These are phyloP conservation scores for Aurelia aurita complex sp. Pacific DNA, from an alignment of 30 jellyfish, hydroid and myxozoan genomes.

Conservation along the genomic window DNA sequence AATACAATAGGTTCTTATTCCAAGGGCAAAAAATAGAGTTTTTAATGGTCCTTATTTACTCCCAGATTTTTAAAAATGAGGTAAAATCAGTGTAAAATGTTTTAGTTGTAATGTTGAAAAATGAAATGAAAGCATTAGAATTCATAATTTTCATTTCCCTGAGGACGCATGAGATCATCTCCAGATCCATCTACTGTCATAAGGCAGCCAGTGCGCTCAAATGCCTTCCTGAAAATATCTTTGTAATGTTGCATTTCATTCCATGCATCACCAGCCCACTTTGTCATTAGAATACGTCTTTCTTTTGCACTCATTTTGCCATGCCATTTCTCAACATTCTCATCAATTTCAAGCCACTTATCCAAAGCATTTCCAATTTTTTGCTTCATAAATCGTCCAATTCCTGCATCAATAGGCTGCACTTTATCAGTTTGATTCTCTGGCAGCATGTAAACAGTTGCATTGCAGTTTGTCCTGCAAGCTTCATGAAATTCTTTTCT, in stretches of 20 bases:
- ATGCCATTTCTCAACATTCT: conserved; percentile 36
- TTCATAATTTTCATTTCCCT: conserved; percentile 41
- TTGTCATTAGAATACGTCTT: conserved; percentile 45
- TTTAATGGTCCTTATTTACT: no score
- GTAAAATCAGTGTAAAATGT: no score
- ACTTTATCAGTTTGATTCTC: conserved; percentile 41
- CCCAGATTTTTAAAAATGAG: no score
- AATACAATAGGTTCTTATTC: no score
- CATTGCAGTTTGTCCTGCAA: conserved; percentile 45
- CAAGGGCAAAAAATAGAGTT: no score
- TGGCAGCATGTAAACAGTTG: conserved; percentile 43
- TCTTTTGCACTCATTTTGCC: conserved; percentile 36
- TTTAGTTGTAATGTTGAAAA: no score
- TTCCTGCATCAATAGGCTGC: conserved; percentile 64
- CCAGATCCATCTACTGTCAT: conserved; percentile 50
- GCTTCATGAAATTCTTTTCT: conserved; percentile 31
- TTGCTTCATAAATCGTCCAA: conserved; percentile 34
- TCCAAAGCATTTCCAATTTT: conserved; percentile 50
- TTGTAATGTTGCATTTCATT: conserved; percentile 15
- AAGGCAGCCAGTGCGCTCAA: conserved; percentile 41
- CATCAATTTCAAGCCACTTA: conserved; percentile 50
- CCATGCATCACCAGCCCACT: conserved; percentile 51
- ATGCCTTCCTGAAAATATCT: conserved; percentile 26
- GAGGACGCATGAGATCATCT: conserved; percentile 35
- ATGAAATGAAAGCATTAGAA: background rate